Percentiles rank a stretch among this genome's conserved stretches.
These are phyloP conservation scores for Chitala chitala DNA, from an alignment of 2,113 vertebrate species.

Conservation along the genomic window DNA sequence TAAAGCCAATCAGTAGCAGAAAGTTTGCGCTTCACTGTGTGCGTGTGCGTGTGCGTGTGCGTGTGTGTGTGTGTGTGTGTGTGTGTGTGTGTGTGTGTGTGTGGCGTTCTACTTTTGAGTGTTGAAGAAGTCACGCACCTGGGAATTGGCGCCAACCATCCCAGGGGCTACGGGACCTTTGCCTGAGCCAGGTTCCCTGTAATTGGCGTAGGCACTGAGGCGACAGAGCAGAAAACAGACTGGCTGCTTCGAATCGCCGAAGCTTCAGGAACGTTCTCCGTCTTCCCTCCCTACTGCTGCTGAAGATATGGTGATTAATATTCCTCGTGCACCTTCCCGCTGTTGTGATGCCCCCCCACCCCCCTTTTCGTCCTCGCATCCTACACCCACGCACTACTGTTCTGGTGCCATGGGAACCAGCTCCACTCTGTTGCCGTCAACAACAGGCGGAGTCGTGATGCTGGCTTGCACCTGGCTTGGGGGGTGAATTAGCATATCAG, in stretches of 20 bases:
- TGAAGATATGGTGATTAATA: not conserved
- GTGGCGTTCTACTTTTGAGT: too few species aligned
- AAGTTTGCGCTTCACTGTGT: too few species aligned
- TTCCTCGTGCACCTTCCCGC: not conserved
- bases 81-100: too few species aligned
- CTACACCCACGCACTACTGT: not conserved
- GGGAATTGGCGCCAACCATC: not conserved
- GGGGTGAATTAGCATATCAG: conserved; percentile 5
- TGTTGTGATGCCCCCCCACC: not conserved
- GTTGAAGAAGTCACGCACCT: not conserved
- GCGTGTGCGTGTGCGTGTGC: not conserved
- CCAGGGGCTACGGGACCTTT: not conserved
- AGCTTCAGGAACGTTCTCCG: not conserved
- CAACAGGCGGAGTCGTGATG: not conserved
- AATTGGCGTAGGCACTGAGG: not conserved
- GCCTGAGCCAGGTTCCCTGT: not conserved
- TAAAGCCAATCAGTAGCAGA: not conserved
- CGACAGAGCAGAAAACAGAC: not conserved
- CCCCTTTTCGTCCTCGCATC: not conserved
- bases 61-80: not conserved
- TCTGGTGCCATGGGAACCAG: not conserved
- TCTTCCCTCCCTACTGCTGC: not conserved
- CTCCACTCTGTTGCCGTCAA: not conserved
- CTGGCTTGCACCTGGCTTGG: not conserved
- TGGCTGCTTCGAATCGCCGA: not conserved